phyloP scores from a whole-genome alignment of 2,888 invertebrate species.

The Branchellion lobata region DNA sequence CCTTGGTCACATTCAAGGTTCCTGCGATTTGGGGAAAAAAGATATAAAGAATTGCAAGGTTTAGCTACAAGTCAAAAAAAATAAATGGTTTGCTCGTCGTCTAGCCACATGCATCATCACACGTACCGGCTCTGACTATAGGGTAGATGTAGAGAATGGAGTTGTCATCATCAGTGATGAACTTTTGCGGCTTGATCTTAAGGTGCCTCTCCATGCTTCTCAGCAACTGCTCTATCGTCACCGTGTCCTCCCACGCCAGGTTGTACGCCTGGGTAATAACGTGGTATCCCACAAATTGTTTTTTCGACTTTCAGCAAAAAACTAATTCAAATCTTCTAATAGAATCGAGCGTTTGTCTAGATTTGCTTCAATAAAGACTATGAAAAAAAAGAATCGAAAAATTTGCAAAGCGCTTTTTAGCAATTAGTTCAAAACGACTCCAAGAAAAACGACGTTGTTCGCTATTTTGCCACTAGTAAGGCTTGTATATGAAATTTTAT shows the following conservation, averaged over 20 bases:
- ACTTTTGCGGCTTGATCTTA: constrained; percentile 27
- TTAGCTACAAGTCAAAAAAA: not conserved
- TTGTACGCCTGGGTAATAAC: constrained; percentile 60
- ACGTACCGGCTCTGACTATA: constrained; percentile 60
- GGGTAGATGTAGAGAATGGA: constrained; percentile 59
- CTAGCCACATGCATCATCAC: not conserved
- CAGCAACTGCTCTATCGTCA: constrained; percentile 59
- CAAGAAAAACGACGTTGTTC: too few relatives aligned
- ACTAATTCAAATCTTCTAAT: too few relatives aligned
- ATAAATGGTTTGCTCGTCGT: not conserved
- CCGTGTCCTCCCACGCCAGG: constrained; percentile 59
- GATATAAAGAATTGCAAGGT: not conserved
- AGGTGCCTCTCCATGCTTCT: constrained; percentile 54
- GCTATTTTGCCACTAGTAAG: too few relatives aligned
- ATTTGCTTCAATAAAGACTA: too few relatives aligned
- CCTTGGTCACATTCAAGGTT: constrained; percentile 60
- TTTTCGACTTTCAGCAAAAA: not conserved
- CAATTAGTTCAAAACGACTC: too few relatives aligned
- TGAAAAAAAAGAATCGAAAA: too few relatives aligned
- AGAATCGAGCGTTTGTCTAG: too few relatives aligned
- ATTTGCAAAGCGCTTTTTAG: too few relatives aligned
- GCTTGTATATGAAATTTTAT: too few relatives aligned
- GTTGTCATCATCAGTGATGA: constrained; percentile 31
- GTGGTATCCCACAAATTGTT: too few relatives aligned
- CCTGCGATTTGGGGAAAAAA: too few relatives aligned